Conservation (phyloP, 1,140 invertebrate species). For the Zaprionus africanus region DNA sequence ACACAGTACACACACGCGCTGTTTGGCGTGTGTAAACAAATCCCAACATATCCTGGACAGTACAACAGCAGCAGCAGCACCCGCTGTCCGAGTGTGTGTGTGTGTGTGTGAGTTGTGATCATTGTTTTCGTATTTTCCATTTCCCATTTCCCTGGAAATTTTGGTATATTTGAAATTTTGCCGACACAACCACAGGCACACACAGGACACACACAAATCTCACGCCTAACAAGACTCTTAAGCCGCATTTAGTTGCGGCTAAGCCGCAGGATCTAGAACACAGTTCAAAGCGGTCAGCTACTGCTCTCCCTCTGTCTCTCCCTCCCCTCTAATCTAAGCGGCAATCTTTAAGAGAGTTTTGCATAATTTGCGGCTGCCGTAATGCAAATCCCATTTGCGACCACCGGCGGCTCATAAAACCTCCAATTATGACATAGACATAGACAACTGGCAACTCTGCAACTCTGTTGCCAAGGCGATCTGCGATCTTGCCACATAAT, state of each 20-base stretch:
- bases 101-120: not conserved
- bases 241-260: constrained; percentile 77
- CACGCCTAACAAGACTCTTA: constrained; percentile 76
- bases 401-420: constrained; percentile 16
- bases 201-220: constrained; percentile 57
- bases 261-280: constrained; percentile 44
- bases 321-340: constrained; percentile 59
- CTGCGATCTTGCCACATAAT: constrained; percentile 24
- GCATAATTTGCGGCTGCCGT: constrained; percentile 72
- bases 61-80: constrained; percentile 21
- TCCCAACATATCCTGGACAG: constrained; percentile 57
- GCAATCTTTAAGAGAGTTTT: constrained; percentile 73
- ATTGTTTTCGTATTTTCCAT: constrained; percentile 27
- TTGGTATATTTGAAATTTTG: constrained; percentile 65
- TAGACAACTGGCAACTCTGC: not conserved
- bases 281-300: not conserved
- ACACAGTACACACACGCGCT: constrained; percentile 25
- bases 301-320: not conserved
- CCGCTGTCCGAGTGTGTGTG: constrained; percentile 36
- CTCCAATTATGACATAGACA: constrained; percentile 30
- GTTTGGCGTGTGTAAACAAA: constrained; percentile 72
- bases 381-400: constrained; percentile 62
- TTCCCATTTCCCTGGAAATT: constrained; percentile 58
- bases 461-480: constrained; percentile 1
- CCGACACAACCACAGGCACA: constrained; percentile 50